phyloP scores from a whole-genome alignment of 2,113 vertebrate species.

The Varanus komodoensis region DNA sequence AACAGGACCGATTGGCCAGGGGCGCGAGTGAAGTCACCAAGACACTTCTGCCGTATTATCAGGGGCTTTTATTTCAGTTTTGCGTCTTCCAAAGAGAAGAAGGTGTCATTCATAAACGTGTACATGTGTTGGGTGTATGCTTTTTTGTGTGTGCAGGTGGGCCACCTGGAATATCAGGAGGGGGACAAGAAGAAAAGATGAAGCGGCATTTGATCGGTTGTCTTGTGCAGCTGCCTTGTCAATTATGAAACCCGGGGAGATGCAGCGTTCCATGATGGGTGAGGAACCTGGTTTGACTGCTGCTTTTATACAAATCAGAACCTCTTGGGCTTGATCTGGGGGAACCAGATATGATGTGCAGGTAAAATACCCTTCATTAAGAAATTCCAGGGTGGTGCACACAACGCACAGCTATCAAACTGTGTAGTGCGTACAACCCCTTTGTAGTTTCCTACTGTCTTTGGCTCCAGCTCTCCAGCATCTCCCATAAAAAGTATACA shows the following conservation, averaged over 20 bases:
- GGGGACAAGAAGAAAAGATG: neutral
- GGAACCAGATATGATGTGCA: too few relatives aligned
- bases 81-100: too few relatives aligned
- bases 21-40: neutral
- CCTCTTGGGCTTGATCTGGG: neutral
- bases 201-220: neutral
- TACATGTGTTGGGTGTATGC: neutral
- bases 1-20: neutral
- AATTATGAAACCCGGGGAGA: neutral
- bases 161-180: neutral
- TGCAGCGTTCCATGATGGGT: neutral
- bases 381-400: too few relatives aligned
- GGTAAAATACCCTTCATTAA: too few relatives aligned
- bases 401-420: neutral
- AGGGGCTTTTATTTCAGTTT: too few relatives aligned
- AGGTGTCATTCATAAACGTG: neutral
- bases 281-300: neutral
- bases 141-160: neutral
- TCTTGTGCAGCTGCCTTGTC: neutral
- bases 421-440: neutral
- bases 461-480: neutral
- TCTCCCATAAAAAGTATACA: constrained; percentile 10
- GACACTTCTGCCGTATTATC: neutral
- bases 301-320: neutral
- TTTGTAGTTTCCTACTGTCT: neutral